Base-by-base conservation (phyloP, 1,140 invertebrate genomes). In the Probaryconus sp. region DNA sequence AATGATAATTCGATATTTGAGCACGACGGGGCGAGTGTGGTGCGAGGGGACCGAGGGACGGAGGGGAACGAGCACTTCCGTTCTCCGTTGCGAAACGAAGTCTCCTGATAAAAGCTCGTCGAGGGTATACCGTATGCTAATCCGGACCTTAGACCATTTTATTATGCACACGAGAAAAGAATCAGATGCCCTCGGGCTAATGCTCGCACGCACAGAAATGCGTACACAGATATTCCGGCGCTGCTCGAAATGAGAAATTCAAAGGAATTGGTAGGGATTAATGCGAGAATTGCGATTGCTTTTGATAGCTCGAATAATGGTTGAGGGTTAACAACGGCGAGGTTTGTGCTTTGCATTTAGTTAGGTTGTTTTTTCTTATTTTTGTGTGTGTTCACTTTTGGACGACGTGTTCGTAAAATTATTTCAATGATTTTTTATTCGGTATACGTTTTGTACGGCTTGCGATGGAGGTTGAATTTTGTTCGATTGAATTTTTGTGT, bases 71-170 rank as follows among this genome's bases (percentile, higher is more conserved):
- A 56, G 47, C 55, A 74, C 76, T 73, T 77, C 75, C 75, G 75
- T 73, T 69, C 58, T 42, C 37, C 51, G 26, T 33, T 42, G 53
- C 55, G 31, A 68, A 68, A 74, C 71, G 61, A 56, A 47, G 63
- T 33, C 28, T n/a, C 47, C 51, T 64, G 71, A 64, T 74, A 74
- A 63, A 73, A 58, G 45, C 71, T 51, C 64, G 56, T 31, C 14
- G 55, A 51, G 42, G 28, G 9, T 40, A 33, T 48, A 43, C 9
- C 51, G 56, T 74, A 74, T 74, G 71, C 71, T 74, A 74, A 74
- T 68, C 58, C 51, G 42, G 35, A 13, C 64, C 58, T 68, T 56
- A 53, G 56, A 50, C 56, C 43, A 10, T 67, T 74, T 74, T 64
- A 72, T 72, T 65, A 64, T 74, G 63, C 63, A 63, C n/a, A n/a